Conservation (phyloP, 2,888 invertebrate genomes). For the Anodontia alba region DNA sequence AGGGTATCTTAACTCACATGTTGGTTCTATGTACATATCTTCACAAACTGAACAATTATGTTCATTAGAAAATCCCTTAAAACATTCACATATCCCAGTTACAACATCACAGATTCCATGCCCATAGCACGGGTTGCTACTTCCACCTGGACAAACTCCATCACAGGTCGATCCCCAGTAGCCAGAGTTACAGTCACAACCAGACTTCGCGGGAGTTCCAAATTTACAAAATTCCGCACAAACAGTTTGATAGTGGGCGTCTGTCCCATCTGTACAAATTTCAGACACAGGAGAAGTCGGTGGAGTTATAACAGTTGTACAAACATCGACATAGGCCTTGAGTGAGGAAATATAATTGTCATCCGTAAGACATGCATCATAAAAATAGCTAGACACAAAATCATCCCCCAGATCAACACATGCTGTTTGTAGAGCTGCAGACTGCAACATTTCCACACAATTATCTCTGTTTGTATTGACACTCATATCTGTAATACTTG, state of each 20-base stretch:
- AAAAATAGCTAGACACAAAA: slow-evolving; percentile 29
- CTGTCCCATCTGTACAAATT: slow-evolving; percentile 60
- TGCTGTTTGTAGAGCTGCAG: slow-evolving; percentile 20
- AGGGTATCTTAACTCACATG: slow-evolving; percentile 14
- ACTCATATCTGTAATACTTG: neutral
- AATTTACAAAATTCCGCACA: slow-evolving; percentile 64
- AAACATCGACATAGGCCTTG: slow-evolving; percentile 56
- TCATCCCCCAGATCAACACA: slow-evolving; percentile 39
- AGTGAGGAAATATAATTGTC: slow-evolving; percentile 48
- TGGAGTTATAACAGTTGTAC: slow-evolving; percentile 53
- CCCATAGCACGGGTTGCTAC: slow-evolving; percentile 52
- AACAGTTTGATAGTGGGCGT: slow-evolving; percentile 48
- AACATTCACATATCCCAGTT: slow-evolving; percentile 58
- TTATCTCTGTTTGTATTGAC: neutral
- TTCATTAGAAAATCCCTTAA: slow-evolving; percentile 28
- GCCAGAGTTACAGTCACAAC: slow-evolving; percentile 56
- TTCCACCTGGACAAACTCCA: slow-evolving; percentile 50
- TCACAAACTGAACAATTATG: slow-evolving; percentile 44
- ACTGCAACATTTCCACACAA: slow-evolving; percentile 34
- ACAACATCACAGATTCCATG: slow-evolving; percentile 59
- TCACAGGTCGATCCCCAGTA: slow-evolving; percentile 63
- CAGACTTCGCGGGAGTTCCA: slow-evolving; percentile 32
- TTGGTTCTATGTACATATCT: slow-evolving; percentile 26
- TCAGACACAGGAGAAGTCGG: slow-evolving; percentile 44
- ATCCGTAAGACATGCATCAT: slow-evolving; percentile 41